A percentile compares a stretch with the other conserved stretches of the same genome.
phyloP scores from a whole-genome alignment of 2,888 invertebrate species.

The Drosophila basisetae region DNA sequence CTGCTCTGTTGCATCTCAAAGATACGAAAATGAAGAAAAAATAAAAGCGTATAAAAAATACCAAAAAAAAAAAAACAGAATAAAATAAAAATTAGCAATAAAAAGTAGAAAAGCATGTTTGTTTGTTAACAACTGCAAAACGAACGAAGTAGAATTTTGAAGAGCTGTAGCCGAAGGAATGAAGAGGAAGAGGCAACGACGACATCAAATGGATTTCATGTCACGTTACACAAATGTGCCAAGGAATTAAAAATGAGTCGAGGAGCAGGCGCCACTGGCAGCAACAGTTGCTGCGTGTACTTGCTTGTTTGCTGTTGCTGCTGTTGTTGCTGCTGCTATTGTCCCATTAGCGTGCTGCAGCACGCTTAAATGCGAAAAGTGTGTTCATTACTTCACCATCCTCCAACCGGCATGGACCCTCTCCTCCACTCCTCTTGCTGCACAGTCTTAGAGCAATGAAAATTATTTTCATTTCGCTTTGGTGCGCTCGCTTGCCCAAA shows the following conservation, averaged over 20 bases:
- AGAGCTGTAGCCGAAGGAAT: slow-evolving; percentile 8
- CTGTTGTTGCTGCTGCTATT: slow-evolving; percentile 50
- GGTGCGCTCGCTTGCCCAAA: slow-evolving; percentile 77
- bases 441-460: slow-evolving; percentile 67
- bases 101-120: slow-evolving; percentile 82
- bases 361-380: slow-evolving; percentile 78
- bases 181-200: slow-evolving; percentile 28
- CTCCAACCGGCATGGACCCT: neutral
- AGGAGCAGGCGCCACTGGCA: slow-evolving; percentile 62
- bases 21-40: slow-evolving; percentile 51
- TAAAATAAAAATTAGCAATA: slow-evolving; percentile 81
- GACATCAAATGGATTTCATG: slow-evolving; percentile 81
- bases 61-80: slow-evolving; percentile 25
- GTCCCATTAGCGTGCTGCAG: slow-evolving; percentile 79
- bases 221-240: slow-evolving; percentile 80
- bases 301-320: slow-evolving; percentile 13
- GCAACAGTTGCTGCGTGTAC: slow-evolving; percentile 69
- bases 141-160: slow-evolving; percentile 30
- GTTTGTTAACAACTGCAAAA: slow-evolving; percentile 76
- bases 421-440: neutral
- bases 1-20: slow-evolving; percentile 54
- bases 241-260: slow-evolving; percentile 80
- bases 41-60: slow-evolving; percentile 34
- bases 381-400: slow-evolving; percentile 73
- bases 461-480: slow-evolving; percentile 79